Percentiles rank a stretch among this genome's conserved stretches.
Evolutionary conservation across 2,113 vertebrate species (phyloP).

Genomic region (Thunnus maccoyii): DNA sequence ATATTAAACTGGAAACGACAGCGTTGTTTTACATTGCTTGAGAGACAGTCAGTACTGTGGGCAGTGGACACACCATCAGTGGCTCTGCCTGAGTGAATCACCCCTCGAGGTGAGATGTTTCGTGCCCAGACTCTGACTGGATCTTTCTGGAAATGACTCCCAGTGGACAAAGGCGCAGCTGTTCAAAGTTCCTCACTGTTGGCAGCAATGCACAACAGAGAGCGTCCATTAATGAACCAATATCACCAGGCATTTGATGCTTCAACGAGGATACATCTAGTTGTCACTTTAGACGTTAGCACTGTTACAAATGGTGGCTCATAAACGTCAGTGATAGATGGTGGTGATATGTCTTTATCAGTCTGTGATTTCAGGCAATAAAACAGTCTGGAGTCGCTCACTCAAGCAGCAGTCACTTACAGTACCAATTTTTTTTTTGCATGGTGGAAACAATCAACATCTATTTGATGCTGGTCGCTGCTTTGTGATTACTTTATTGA

Average conservation of each 20-base stretch:
- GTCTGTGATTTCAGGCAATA: constrained; percentile 11
- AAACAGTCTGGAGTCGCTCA: constrained; percentile 15
- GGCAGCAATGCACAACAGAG: background rate
- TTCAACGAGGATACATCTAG: constrained; percentile 36
- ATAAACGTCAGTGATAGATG: constrained; percentile 48
- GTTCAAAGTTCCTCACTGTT: constrained; percentile 35
- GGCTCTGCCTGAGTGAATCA: constrained; percentile 61
- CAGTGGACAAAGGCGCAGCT: constrained; percentile 50
- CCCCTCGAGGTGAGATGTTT: constrained; percentile 52
- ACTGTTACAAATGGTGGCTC: constrained; percentile 38
- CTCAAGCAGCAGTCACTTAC: constrained; percentile 28
- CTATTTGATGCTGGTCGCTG: constrained; percentile 44
- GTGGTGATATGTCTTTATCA: constrained; percentile 35
- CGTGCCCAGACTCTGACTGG: constrained; percentile 40
- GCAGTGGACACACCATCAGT: constrained; percentile 36
- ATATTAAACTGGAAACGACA: constrained; percentile 57
- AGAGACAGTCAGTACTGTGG: constrained; percentile 40
- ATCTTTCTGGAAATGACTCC: constrained; percentile 53
- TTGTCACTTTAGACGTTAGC: constrained; percentile 32
- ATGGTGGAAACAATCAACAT: constrained; percentile 58
- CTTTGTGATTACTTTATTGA: constrained; percentile 54
- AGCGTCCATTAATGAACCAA: constrained; percentile 27
- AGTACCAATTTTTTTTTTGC: constrained; percentile 61
- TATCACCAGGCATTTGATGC: constrained; percentile 34
- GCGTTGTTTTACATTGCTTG: constrained; percentile 40